Base-by-base conservation (phyloP, 2,797 vertebrate genomes). In the Hoplostethus atlanticus region DNA sequence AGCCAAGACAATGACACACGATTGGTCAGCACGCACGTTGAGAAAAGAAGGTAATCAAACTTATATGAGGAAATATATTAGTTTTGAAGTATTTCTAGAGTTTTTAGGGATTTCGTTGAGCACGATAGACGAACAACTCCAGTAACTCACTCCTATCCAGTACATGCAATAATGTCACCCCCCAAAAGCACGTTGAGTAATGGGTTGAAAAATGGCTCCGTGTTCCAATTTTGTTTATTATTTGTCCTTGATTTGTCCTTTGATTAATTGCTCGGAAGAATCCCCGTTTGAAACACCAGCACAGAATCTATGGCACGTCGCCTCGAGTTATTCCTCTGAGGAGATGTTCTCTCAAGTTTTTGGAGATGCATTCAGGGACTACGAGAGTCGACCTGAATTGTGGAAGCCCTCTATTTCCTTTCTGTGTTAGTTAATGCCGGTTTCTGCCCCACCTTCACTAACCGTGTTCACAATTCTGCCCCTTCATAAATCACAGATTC, bases 81-180 rank as follows among this genome's bases (percentile, higher is more conserved):
- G 52, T 34, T 6, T 66, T 13, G 58, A 68, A 59, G 48, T 42
- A 9, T 30, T 28, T 48, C 40, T 55, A 5, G 66, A 69, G 50
- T 65, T 64, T n/a, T 67, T 50, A 52, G 2, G 6, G 31, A 10
- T 51, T 58, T 69, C 17, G 42, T 79, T 74, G 73, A 56, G 36
- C 34, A 21, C 25, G 3, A 52, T 17, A 60, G 11, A 44, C 36
- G 5, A 42, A 67, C 17, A 55, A 10, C 34, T 52, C 50, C 42
- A 67, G 46, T 44, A 28, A 54, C 3, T 46, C 11, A 52, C 48
- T 63, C 6, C 12, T 52, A 40, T 52, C 53, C 1, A 61, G 44
- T 36, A 46, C 5, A 15, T 17, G 1, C 47, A 12, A 8, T 46
- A 62, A 72, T 6, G 21, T 55, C 10, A 50, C 65, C 17, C 13